Conservation (phyloP, 2,888 invertebrate species). For the Carterocephalus palaemon region DNA sequence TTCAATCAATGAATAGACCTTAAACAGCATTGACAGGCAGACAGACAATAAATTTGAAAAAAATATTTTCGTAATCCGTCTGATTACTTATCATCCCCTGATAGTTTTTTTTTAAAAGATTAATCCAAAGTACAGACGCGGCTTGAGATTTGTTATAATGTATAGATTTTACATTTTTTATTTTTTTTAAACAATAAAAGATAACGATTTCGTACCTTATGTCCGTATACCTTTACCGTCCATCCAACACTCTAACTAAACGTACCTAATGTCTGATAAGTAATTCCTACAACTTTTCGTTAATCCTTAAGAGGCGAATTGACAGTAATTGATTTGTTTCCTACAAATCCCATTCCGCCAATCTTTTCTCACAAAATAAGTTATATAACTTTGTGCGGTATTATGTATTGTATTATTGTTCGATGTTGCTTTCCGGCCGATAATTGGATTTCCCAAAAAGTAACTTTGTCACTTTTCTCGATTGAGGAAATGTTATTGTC, state of each 20-base stretch:
- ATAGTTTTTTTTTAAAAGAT: too few species aligned
- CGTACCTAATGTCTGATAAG: background rate
- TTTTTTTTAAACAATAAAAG: too few species aligned
- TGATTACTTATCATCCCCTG: too few species aligned
- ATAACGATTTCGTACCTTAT: too few species aligned
- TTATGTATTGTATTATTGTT: slow-evolving; percentile 20
- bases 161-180: too few species aligned
- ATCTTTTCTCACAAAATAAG: slow-evolving; percentile 35
- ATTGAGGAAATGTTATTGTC: slow-evolving; percentile 18
- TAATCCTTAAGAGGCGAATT: slow-evolving; percentile 49
- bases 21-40: too few species aligned
- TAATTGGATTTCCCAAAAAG: slow-evolving; percentile 23
- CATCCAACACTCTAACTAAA: slow-evolving; percentile 42
- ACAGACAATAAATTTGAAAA: too few species aligned
- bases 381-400: slow-evolving; percentile 25
- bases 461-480: slow-evolving; percentile 23
- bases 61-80: too few species aligned
- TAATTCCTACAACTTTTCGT: slow-evolving; percentile 32
- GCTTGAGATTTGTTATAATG: too few species aligned
- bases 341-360: slow-evolving; percentile 36
- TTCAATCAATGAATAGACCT: too few species aligned
- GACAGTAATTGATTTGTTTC: slow-evolving; percentile 61
- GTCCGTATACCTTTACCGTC: slow-evolving; percentile 56
- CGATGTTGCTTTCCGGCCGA: slow-evolving; percentile 13
- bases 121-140: too few species aligned